Evolutionary conservation across 2,888 invertebrate species (phyloP).

Genomic region (Drosophila affinis): DNA sequence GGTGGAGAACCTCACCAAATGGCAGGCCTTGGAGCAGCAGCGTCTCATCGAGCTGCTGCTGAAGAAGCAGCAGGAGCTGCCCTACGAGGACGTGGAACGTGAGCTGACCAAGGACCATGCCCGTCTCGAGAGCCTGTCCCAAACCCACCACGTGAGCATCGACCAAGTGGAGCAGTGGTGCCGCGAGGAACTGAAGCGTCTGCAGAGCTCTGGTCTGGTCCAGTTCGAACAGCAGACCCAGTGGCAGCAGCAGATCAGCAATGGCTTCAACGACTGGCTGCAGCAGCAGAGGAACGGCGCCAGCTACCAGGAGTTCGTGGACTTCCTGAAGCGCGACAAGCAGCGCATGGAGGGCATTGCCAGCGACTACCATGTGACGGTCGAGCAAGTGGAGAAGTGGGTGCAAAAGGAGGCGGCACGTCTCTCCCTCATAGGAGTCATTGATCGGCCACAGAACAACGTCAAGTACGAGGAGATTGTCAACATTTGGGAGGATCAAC

Average conservation of each 20-base stretch:
- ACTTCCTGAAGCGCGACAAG: slow-evolving; percentile 76
- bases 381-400: slow-evolving; percentile 81
- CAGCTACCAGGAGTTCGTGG: slow-evolving; percentile 71
- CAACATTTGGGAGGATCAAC: slow-evolving; percentile 40
- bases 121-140: slow-evolving; percentile 71
- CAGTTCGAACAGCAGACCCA: slow-evolving; percentile 72
- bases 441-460: slow-evolving; percentile 65
- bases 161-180: slow-evolving; percentile 79
- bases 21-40: slow-evolving; percentile 79
- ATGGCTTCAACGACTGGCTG: slow-evolving; percentile 74
- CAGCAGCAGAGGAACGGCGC: slow-evolving; percentile 69
- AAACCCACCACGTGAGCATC: slow-evolving; percentile 76
- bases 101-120: slow-evolving; percentile 71
- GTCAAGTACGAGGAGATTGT: slow-evolving; percentile 54
- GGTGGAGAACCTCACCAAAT: slow-evolving; percentile 79
- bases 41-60: slow-evolving; percentile 78
- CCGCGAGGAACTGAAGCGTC: slow-evolving; percentile 68
- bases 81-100: slow-evolving; percentile 72
- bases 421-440: slow-evolving; percentile 69
- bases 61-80: slow-evolving; percentile 73
- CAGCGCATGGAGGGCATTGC: slow-evolving; percentile 73
- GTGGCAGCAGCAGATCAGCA: slow-evolving; percentile 80
- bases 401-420: slow-evolving; percentile 78
- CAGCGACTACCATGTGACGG: slow-evolving; percentile 76
- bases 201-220: slow-evolving; percentile 72